Conservation (phyloP, 2,888 invertebrate species). For the Chalcis sispes region DNA sequence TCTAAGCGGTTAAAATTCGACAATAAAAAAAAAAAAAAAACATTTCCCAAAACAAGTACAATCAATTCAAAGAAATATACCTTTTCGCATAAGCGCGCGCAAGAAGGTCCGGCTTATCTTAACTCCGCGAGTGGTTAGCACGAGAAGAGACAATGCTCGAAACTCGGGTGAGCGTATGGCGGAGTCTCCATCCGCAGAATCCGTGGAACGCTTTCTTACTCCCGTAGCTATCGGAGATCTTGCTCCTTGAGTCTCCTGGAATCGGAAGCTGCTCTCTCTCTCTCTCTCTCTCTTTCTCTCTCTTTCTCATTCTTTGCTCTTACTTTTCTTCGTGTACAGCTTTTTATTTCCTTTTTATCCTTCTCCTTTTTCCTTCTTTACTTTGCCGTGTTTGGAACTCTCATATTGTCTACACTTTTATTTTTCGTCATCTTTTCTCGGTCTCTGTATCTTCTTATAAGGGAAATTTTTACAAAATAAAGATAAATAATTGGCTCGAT, state of each 20-base stretch:
- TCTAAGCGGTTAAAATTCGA: no score
- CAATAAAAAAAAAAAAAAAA: neutral
- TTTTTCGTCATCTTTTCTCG: no score
- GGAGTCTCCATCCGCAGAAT: constrained; percentile 39
- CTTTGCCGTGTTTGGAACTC: no score
- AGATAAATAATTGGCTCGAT: no score
- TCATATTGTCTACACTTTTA: no score
- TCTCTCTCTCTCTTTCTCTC: constrained; percentile 8
- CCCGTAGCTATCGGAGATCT: constrained; percentile 57
- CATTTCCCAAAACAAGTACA: neutral
- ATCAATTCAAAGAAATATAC: constrained; percentile 17
- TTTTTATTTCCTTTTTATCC: no score
- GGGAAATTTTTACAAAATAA: no score
- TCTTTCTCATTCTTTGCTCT: neutral
- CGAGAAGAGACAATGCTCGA: constrained; percentile 33
- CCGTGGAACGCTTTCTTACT: constrained; percentile 48
- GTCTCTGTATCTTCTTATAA: no score
- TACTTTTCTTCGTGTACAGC: neutral
- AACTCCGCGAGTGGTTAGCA: neutral
- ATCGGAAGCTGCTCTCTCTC: constrained; percentile 52
- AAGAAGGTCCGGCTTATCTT: constrained; percentile 27
- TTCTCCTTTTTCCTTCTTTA: no score
- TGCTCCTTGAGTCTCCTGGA: constrained; percentile 58
- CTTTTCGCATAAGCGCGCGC: constrained; percentile 5
- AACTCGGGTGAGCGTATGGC: no score